Evolutionary conservation across 2,888 invertebrate genomes (phyloP), one percentile per base, ranked within the genome.

Genomic region (Ormia ochracea): DNA sequence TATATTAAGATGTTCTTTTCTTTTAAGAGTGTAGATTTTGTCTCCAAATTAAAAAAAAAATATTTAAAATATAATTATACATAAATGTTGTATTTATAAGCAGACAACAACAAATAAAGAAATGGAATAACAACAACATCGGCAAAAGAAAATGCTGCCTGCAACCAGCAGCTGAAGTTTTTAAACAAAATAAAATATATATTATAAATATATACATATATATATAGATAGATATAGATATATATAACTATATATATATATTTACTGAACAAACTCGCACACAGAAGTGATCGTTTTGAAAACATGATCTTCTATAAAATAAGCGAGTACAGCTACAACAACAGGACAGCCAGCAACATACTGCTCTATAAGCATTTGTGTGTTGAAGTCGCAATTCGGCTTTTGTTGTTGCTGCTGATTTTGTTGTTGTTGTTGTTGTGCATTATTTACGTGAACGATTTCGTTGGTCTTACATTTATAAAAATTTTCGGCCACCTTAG

Each of bases 401-500:
- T 58, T 9, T 58, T 19, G 4, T 10, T 23, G 23, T 58, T 41
- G 9, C 4, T 31, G 14, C 26, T n/a, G 19, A 26, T 17, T 50
- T n/a, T 45, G 36, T 43, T 59, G 1, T 45, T 50, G 36, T 59
- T 73, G 48, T 65, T 41, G 9, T 41, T 63, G 12, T 52, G 17
- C 10, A 14, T 56, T 54, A 23, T 19, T 17, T 43, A 23, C 50
- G 65, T 38, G 36, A 50, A 45, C 17, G 12, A 54, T 41, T 65
- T 65, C 31, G 52, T 61, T 12, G 26, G 56, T 59, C 54, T 63
- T 50, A 56, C 19, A 61, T 63, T 26, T 81, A 28, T 41, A 76
- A 68, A 72, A 81, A 73, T 63, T 52, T 43, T 43, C 74, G 31
- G 19, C 48, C 76, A 73, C 72, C 66, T 76, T 68, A 87, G 87